Percentiles rank a stretch among this genome's conserved stretches.
Evolutionary conservation across 2,113 vertebrate genomes (phyloP).

Genomic region (Stegostoma tigrinum): DNA sequence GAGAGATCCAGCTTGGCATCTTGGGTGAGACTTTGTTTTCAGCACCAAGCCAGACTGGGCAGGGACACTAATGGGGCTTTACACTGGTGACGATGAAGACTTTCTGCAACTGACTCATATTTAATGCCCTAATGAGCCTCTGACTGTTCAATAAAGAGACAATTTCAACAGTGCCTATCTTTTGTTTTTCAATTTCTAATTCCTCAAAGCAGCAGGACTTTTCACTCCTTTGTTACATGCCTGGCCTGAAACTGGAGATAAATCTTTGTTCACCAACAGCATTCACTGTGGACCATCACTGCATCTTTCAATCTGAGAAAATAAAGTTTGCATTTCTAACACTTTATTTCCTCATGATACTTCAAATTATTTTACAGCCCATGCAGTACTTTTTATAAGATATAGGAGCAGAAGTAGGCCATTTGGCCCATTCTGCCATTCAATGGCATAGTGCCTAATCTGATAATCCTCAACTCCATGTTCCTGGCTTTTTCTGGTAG

Average conservation of each 20-base stretch:
- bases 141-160: background rate
- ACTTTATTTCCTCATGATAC: background rate
- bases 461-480: too few species aligned
- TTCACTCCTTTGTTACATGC: background rate
- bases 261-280: background rate
- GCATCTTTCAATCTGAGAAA: background rate
- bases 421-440: too few species aligned
- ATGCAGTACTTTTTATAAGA: background rate
- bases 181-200: background rate
- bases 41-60: background rate
- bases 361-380: background rate
- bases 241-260: background rate
- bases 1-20: background rate
- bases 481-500: too few species aligned
- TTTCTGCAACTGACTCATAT: background rate
- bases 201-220: background rate
- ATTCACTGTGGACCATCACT: background rate
- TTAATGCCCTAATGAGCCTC: background rate
- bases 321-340: background rate
- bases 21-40: background rate
- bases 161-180: background rate
- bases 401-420: too few species aligned
- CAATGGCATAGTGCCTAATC: too few species aligned
- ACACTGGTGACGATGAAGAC: background rate
- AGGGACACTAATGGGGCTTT: background rate